These are phyloP conservation scores for Acleris sparsana DNA, from an alignment of 2,888 invertebrate species.

Conservation along the genomic window DNA sequence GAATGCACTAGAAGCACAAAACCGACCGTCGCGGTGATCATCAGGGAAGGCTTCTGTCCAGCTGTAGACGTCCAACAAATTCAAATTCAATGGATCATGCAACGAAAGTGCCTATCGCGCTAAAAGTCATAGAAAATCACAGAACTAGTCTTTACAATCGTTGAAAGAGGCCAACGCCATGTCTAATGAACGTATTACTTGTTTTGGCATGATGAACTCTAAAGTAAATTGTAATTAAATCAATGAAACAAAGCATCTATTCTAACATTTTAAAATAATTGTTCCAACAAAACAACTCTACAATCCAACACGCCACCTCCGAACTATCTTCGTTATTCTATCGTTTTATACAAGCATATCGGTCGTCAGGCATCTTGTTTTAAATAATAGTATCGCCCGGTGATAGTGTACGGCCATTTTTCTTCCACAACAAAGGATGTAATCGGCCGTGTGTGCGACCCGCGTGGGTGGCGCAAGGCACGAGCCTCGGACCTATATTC, in stretches of 20 bases:
- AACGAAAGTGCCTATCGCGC: too few relatives aligned
- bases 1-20: too few relatives aligned
- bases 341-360: conserved; percentile 48
- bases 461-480: conserved; percentile 48
- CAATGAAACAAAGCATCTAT: background rate
- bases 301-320: conserved; percentile 20
- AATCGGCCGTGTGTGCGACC: conserved; percentile 66
- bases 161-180: too few relatives aligned
- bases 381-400: conserved; percentile 64
- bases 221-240: too few relatives aligned
- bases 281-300: background rate
- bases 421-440: conserved; percentile 75
- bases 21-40: too few relatives aligned
- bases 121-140: too few relatives aligned
- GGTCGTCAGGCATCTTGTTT: conserved; percentile 57
- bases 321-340: conserved; percentile 21
- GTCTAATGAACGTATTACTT: too few relatives aligned
- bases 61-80: too few relatives aligned
- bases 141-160: too few relatives aligned
- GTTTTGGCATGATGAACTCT: too few relatives aligned
- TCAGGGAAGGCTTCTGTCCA: too few relatives aligned
- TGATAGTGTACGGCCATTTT: conserved; percentile 73
- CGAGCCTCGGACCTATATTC: conserved; percentile 26
- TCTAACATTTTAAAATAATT: background rate
- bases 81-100: too few relatives aligned